Evolutionary conservation across 1,140 invertebrate species (phyloP).

Genomic region (Drosophila erecta): DNA sequence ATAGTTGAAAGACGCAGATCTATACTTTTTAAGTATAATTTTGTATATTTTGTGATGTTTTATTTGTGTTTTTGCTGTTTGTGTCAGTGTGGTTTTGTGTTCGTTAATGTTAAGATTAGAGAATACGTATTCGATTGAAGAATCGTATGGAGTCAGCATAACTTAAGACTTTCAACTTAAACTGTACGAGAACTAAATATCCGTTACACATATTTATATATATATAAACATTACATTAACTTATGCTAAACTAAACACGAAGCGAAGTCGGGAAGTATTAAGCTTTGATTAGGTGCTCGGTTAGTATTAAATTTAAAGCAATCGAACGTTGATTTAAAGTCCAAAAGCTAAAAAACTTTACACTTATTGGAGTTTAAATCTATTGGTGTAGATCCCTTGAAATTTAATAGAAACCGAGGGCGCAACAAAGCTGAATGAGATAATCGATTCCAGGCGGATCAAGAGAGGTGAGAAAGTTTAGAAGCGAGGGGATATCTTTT

Average conservation of each 20-base stretch:
- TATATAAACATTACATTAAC: slow-evolving; percentile 81
- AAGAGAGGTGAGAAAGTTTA: slow-evolving; percentile 18
- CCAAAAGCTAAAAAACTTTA: background rate
- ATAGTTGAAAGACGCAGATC: slow-evolving; percentile 57
- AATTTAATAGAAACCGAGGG: background rate
- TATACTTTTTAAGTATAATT: slow-evolving; percentile 64
- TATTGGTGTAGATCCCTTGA: background rate
- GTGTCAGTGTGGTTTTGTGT: slow-evolving; percentile 35
- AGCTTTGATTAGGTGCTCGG: background rate
- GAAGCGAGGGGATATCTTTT: background rate
- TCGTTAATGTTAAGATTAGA: slow-evolving; percentile 56
- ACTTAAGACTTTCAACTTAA: slow-evolving; percentile 74
- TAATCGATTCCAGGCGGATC: slow-evolving; percentile 12
- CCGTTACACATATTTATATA: slow-evolving; percentile 47
- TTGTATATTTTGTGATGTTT: slow-evolving; percentile 56
- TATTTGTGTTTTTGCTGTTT: slow-evolving; percentile 42
- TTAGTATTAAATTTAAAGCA: slow-evolving; percentile 7
- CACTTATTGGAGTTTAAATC: background rate
- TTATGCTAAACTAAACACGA: slow-evolving; percentile 75
- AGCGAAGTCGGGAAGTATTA: slow-evolving; percentile 49
- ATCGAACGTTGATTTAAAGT: background rate
- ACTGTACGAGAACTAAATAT: slow-evolving; percentile 74
- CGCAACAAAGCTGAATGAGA: slow-evolving; percentile 8
- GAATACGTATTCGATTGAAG: slow-evolving; percentile 45
- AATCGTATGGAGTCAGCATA: slow-evolving; percentile 46